Conservation (phyloP, 1,140 invertebrate species). For the Subanguina moxae region DNA sequence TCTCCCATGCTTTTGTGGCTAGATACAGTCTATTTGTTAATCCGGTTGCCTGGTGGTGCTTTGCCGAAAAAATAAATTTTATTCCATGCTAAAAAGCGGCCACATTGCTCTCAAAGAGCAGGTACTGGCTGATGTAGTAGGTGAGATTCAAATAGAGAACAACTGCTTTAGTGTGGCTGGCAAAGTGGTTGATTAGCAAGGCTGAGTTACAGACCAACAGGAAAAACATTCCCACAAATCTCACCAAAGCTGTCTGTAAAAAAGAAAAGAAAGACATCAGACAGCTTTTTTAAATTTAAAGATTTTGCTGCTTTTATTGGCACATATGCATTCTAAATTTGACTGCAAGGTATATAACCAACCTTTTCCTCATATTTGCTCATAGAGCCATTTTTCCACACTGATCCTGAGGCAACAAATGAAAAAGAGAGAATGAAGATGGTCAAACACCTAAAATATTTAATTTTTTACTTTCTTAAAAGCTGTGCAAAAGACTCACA, state of each 20-base stretch:
- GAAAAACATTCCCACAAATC: conserved; percentile 39
- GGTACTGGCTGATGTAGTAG: conserved; percentile 39
- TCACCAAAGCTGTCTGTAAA: conserved; percentile 41
- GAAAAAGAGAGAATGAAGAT: conserved; percentile 17
- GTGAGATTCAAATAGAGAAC: conserved; percentile 36
- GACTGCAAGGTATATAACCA: conserved; percentile 7
- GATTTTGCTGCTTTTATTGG: not conserved
- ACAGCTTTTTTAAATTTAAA: not conserved
- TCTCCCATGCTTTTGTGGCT: too few relatives aligned
- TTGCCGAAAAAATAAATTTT: too few relatives aligned
- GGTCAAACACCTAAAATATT: not conserved
- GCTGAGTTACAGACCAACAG: conserved; percentile 32
- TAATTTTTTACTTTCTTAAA: too few relatives aligned
- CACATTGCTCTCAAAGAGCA: conserved; percentile 36
- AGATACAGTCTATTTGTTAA: too few relatives aligned
- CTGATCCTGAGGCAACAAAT: conserved; percentile 32
- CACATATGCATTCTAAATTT: too few relatives aligned
- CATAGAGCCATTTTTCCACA: conserved; percentile 43
- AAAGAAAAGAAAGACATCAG: not conserved
- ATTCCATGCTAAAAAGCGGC: conserved; percentile 36
- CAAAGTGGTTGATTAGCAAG: conserved; percentile 38
- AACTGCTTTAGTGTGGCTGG: conserved; percentile 33
- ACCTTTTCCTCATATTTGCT: conserved; percentile 42
- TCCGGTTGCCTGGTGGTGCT: too few relatives aligned
- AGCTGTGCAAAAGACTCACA: conserved; percentile 5